Conservation (phyloP, 2,888 invertebrate species). For the Tiliacea aurago region DNA sequence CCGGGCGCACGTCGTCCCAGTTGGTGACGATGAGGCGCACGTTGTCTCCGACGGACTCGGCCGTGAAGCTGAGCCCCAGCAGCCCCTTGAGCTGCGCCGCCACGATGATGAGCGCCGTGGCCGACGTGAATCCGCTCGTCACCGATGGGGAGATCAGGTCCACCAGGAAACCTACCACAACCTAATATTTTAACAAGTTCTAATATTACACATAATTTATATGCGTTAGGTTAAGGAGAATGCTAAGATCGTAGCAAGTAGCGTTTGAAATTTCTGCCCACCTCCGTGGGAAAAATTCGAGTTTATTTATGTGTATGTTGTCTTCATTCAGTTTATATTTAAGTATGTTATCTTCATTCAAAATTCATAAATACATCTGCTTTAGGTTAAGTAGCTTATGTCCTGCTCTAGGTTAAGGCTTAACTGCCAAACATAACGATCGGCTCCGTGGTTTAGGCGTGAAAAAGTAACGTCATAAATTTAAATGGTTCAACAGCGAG, state of each 20-base stretch:
- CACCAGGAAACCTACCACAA: slow-evolving; percentile 93
- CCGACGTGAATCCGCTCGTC: slow-evolving; percentile 96
- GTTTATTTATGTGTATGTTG: background rate
- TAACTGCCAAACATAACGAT: background rate
- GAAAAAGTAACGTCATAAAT: background rate
- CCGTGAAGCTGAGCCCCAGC: slow-evolving; percentile 92
- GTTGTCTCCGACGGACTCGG: slow-evolving; percentile 92
- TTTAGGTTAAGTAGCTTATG: background rate
- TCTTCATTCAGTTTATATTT: background rate
- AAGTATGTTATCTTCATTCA: background rate
- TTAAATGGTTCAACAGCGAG: background rate
- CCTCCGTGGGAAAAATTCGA: background rate
- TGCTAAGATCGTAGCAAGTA: background rate
- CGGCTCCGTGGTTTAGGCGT: background rate
- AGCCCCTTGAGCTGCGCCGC: slow-evolving; percentile 94
- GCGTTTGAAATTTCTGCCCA: background rate
- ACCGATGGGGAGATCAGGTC: slow-evolving; percentile 96
- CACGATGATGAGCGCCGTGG: slow-evolving; percentile 95
- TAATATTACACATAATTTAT: background rate
- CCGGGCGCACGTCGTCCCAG: slow-evolving; percentile 86
- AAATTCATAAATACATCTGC: background rate
- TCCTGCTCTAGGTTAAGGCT: background rate
- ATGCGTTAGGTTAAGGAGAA: background rate
- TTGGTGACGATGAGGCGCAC: slow-evolving; percentile 86
- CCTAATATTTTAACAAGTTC: background rate